Evolutionary conservation across 2,113 vertebrate species (phyloP).

Genomic region (Ivindomyrus marchei): DNA sequence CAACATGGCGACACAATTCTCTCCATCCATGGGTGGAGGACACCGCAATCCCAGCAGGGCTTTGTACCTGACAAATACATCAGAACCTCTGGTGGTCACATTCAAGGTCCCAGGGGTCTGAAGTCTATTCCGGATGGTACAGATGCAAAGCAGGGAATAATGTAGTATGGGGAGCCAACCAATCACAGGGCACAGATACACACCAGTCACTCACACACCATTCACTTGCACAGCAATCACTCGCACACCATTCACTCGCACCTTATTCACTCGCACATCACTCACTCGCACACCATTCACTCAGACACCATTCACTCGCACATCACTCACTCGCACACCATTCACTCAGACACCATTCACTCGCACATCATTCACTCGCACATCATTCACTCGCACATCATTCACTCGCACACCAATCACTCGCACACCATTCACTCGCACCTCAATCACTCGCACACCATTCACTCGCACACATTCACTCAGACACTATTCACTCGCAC

Average conservation of each 20-base stretch:
- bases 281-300: neutral
- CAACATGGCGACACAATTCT: conserved; percentile 78
- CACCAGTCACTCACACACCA: neutral
- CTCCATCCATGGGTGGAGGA: conserved; percentile 64
- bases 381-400: neutral
- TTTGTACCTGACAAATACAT: conserved; percentile 71
- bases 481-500: too few species aligned
- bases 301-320: too few species aligned
- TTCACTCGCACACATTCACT: neutral
- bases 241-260: too few species aligned
- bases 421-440: too few species aligned
- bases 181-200: neutral
- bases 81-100: neutral
- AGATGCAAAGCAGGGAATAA: neutral
- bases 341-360: neutral
- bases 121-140: neutral
- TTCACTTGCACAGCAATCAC: neutral
- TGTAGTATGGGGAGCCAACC: neutral
- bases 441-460: neutral
- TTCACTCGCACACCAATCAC: neutral
- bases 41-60: conserved; percentile 73
- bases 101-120: neutral
- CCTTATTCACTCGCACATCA: neutral
- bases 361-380: neutral
- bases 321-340: neutral